Evolutionary conservation across 2,888 invertebrate genomes (phyloP).

Genomic region (Tipula vernalis): DNA sequence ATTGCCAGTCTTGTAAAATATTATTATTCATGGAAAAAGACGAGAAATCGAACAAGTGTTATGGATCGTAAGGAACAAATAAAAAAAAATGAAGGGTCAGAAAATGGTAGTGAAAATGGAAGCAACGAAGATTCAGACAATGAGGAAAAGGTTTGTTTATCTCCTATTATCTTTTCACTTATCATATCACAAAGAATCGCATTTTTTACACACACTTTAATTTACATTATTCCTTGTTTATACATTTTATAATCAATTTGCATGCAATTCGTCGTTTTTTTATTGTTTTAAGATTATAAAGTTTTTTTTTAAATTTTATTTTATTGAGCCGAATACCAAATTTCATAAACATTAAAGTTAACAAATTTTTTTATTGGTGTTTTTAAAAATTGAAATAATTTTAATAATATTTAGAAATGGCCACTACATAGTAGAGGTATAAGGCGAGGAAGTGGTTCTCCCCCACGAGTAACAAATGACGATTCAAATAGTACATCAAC

Average conservation of each 20-base stretch:
- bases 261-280: neutral
- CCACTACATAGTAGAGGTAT: conserved; percentile 61
- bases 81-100: conserved; percentile 47
- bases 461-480: conserved; percentile 37
- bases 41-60: conserved; percentile 77
- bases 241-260: neutral
- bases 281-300: neutral
- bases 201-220: neutral
- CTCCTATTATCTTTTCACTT: neutral
- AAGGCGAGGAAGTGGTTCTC: conserved; percentile 54
- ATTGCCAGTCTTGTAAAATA: conserved; percentile 93
- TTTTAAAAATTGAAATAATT: conserved; percentile 6
- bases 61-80: conserved; percentile 73
- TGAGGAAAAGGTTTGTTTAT: conserved; percentile 59
- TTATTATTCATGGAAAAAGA: conserved; percentile 98
- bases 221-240: neutral
- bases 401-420: conserved; percentile 49
- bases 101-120: conserved; percentile 70
- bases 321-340: neutral
- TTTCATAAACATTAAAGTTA: neutral
- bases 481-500: conserved; percentile 33
- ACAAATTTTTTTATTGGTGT: neutral
- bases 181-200: neutral
- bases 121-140: conserved; percentile 79
- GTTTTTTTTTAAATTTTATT: neutral